Evolutionary conservation across 2,888 invertebrate species (phyloP).

Genomic region (Ernsta delagoae): DNA sequence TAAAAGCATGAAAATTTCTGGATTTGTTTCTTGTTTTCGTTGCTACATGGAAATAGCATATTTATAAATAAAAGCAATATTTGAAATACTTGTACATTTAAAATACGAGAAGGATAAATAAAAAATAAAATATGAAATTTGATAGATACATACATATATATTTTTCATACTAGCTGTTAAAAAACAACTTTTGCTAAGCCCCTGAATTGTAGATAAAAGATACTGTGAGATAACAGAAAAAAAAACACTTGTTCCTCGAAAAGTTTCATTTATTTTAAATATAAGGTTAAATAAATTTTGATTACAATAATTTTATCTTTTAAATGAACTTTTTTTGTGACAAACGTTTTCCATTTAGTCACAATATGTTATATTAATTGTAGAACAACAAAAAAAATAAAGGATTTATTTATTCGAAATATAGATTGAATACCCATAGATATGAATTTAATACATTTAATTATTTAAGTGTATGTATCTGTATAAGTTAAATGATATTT

Average conservation of each 20-base stretch:
- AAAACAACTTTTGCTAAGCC: constrained; percentile 12
- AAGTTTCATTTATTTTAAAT: constrained; percentile 34
- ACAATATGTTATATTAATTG: constrained; percentile 20
- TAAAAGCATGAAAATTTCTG: not conserved
- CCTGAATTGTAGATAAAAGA: constrained; percentile 23
- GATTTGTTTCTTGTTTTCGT: not conserved
- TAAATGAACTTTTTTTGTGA: constrained; percentile 8
- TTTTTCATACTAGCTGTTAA: constrained; percentile 25
- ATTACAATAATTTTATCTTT: constrained; percentile 5
- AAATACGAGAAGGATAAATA: not conserved
- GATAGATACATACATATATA: constrained; percentile 25
- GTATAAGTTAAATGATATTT: constrained; percentile 12
- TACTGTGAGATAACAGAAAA: constrained; percentile 22
- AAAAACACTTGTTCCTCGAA: constrained; percentile 31
- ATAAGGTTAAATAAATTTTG: constrained; percentile 22
- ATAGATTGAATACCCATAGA: constrained; percentile 27
- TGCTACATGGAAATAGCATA: not conserved
- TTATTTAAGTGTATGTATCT: constrained; percentile 32
- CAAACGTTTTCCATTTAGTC: constrained; percentile 21
- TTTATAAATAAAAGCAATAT: not conserved
- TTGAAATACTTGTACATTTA: constrained; percentile 10
- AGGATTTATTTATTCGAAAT: constrained; percentile 31
- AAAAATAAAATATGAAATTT: constrained; percentile 7
- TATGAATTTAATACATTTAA: constrained; percentile 21
- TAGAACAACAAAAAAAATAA: constrained; percentile 23